A percentile compares a stretch with the other conserved stretches of the same genome.
Evolutionary conservation across 2,888 invertebrate genomes (phyloP).

Genomic region (Trilocha varians): DNA sequence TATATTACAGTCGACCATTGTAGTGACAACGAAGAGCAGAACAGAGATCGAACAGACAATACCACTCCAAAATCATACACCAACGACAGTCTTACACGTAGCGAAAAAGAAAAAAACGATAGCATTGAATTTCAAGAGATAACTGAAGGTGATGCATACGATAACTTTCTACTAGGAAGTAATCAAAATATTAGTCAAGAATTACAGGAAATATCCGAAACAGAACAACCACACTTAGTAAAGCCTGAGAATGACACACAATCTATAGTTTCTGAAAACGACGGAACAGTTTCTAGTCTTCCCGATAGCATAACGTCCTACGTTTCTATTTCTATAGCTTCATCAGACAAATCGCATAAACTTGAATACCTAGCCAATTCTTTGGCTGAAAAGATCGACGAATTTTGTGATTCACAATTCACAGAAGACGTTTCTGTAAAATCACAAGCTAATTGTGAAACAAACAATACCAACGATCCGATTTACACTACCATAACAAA

Average conservation of each 20-base stretch:
- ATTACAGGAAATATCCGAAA: conserved; percentile 16
- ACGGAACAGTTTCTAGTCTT: conserved; percentile 61
- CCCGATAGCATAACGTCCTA: conserved; percentile 69
- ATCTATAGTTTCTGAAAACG: conserved; percentile 61
- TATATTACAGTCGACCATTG: conserved; percentile 56
- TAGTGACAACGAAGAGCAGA: conserved; percentile 53
- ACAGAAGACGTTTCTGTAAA: conserved; percentile 44
- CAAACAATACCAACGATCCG: conserved; percentile 41
- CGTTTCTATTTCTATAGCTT: conserved; percentile 64
- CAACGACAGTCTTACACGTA: conserved; percentile 57
- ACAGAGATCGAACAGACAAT: conserved; percentile 48
- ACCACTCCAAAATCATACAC: conserved; percentile 64
- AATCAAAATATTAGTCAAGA: conserved; percentile 25
- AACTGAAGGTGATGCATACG: conserved; percentile 33
- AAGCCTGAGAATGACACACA: conserved; percentile 38
- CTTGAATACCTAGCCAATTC: conserved; percentile 67
- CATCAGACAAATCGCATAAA: conserved; percentile 66
- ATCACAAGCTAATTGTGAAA: conserved; percentile 37
- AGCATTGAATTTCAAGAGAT: conserved; percentile 20
- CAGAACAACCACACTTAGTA: neutral
- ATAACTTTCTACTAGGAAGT: conserved; percentile 40
- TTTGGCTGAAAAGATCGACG: conserved; percentile 67
- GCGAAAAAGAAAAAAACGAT: conserved; percentile 42
- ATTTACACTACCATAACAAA: conserved; percentile 64
- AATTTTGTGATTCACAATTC: conserved; percentile 65